Percentiles rank a stretch among this genome's conserved stretches.
These are phyloP conservation scores for Apostichopus californicus DNA, from an alignment of 35 echinoderm and acorn worm species.

Conservation along the genomic window DNA sequence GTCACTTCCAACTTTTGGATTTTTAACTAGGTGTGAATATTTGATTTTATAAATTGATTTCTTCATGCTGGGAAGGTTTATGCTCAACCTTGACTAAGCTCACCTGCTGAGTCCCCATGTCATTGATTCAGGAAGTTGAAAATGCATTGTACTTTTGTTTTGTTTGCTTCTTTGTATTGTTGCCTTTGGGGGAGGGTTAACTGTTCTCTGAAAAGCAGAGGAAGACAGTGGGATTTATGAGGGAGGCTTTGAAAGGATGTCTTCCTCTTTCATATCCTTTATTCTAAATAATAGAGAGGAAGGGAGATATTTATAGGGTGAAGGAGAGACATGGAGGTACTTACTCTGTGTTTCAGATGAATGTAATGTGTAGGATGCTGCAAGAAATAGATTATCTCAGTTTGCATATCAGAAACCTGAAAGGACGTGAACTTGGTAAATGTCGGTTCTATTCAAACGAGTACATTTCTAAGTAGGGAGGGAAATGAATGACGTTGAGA, in stretches of 20 bases:
- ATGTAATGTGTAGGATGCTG: no score
- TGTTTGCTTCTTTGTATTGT: not conserved
- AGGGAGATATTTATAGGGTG: not conserved
- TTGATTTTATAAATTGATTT: not conserved
- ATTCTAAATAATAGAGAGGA: not conserved
- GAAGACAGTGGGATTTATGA: not conserved
- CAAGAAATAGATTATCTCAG: no score
- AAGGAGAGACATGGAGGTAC: not conserved
- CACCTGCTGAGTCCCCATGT: not conserved
- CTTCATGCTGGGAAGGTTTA: not conserved
- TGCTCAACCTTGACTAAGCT: constrained; percentile 3
- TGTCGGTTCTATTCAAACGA: no score
- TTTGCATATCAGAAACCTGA: no score
- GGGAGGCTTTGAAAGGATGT: not conserved
- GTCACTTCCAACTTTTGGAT: not conserved
- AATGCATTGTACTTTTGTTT: not conserved
- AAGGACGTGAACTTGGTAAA: no score
- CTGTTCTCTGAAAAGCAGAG: not conserved
- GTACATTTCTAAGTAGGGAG: no score
- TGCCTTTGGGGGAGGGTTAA: not conserved
- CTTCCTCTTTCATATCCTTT: not conserved
- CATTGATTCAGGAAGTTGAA: not conserved
- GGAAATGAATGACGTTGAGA: no score
- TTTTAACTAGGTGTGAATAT: not conserved
- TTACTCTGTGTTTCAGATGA: no score